These are phyloP conservation scores for Meles meles DNA, from an alignment of 2,113 vertebrate species.

Conservation along the genomic window DNA sequence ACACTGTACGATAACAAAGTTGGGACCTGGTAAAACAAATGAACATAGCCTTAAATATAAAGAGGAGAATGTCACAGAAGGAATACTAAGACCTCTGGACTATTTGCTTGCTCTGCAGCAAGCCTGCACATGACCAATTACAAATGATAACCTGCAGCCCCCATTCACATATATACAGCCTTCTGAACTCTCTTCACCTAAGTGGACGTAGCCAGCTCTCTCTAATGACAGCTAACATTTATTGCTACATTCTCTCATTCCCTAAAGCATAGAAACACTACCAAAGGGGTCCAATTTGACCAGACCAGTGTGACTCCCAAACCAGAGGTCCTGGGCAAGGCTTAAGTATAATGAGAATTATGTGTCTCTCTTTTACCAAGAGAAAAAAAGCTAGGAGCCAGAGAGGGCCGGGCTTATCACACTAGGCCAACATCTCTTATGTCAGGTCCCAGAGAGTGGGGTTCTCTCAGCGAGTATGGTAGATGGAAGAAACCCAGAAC, in stretches of 20 bases:
- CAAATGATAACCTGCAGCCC: background rate
- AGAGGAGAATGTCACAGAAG: background rate
- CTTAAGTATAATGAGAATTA: background rate
- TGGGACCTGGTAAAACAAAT: background rate
- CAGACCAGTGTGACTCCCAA: background rate
- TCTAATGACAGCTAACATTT: background rate
- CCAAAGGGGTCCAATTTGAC: background rate
- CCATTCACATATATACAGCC: background rate
- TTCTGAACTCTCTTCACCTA: background rate
- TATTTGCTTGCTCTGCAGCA: background rate
- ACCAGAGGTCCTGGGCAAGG: background rate
- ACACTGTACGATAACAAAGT: background rate
- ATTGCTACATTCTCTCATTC: background rate
- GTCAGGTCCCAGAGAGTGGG: background rate
- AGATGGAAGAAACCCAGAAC: background rate
- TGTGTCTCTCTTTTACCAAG: background rate
- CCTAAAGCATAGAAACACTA: background rate
- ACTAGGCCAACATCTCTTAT: background rate
- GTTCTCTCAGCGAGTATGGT: background rate
- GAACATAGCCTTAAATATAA: background rate
- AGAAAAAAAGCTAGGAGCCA: background rate
- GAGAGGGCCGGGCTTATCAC: background rate
- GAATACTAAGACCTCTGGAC: background rate
- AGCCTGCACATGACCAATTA: background rate
- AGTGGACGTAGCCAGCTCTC: background rate